Evolutionary conservation across 2,888 invertebrate species (phyloP).

Genomic region (Halictus quadricinctus): DNA sequence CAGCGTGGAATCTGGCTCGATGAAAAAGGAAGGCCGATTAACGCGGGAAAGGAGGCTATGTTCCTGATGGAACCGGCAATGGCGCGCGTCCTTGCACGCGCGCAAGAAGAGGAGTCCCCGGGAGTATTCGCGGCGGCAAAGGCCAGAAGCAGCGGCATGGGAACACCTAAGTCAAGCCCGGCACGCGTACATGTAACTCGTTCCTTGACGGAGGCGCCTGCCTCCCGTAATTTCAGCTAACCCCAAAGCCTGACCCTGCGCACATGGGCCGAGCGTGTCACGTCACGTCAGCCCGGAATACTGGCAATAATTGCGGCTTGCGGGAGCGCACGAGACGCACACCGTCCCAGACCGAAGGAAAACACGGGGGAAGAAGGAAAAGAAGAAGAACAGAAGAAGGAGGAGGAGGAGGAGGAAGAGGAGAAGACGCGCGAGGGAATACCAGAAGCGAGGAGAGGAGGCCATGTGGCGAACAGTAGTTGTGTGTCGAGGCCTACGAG

Average conservation of each 20-base stretch:
- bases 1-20: neutral
- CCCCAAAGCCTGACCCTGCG: conserved; percentile 70
- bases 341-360: conserved; percentile 32
- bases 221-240: conserved; percentile 72
- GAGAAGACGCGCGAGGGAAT: conserved; percentile 36
- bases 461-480: conserved; percentile 74
- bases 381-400: conserved; percentile 24
- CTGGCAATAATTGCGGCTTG: conserved; percentile 72
- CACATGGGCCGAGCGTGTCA: conserved; percentile 67
- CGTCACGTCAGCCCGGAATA: conserved; percentile 74
- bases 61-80: neutral
- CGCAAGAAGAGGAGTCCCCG: conserved; percentile 24
- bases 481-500: conserved; percentile 59
- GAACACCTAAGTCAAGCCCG: conserved; percentile 37
- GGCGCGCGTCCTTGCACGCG: conserved; percentile 45
- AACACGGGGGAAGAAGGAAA: conserved; percentile 27
- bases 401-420: neutral
- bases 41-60: neutral
- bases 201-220: conserved; percentile 64
- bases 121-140: neutral
- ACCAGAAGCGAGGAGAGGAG: conserved; percentile 55
- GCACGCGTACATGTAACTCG: conserved; percentile 70
- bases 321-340: conserved; percentile 48
- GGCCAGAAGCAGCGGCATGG: conserved; percentile 12
- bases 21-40: neutral